These are phyloP conservation scores for Heliconius hortense DNA, from an alignment of 2,888 invertebrate genomes.

Conservation along the genomic window DNA sequence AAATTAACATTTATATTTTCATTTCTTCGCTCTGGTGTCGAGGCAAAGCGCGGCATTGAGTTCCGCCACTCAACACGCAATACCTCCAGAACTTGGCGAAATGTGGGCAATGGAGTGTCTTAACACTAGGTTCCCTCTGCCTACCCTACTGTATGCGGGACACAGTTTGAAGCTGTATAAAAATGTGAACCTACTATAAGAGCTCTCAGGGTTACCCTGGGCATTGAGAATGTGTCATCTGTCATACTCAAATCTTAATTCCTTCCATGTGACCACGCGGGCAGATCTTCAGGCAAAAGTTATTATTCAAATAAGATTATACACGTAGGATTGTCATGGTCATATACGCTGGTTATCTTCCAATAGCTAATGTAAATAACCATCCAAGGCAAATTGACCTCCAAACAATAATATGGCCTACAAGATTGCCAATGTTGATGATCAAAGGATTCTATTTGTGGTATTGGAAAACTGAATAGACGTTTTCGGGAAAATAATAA, in stretches of 20 bases:
- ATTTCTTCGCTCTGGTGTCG: too few species aligned
- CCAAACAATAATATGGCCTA: slow-evolving; percentile 3
- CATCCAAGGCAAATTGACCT: slow-evolving; percentile 10
- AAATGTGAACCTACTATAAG: too few species aligned
- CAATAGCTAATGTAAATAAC: slow-evolving; percentile 9
- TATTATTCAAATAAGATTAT: not conserved
- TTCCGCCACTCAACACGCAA: too few species aligned
- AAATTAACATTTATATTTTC: too few species aligned
- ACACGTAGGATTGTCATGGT: not conserved
- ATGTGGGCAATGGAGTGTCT: too few species aligned
- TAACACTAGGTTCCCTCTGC: too few species aligned
- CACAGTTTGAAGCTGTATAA: too few species aligned
- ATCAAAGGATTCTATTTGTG: slow-evolving; percentile 22
- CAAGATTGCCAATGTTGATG: slow-evolving; percentile 7
- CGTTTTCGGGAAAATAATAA: not conserved
- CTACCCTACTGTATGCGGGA: too few species aligned
- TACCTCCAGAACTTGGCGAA: too few species aligned
- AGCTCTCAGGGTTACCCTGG: too few species aligned
- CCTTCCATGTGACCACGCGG: not conserved
- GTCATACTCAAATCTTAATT: not conserved
- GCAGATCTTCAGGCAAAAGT: not conserved
- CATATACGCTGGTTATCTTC: not conserved
- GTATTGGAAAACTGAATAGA: not conserved
- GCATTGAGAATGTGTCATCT: too few species aligned
- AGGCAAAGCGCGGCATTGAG: too few species aligned